Conservation (phyloP, 1,140 invertebrate genomes). For the Nephila pilipes region DNA sequence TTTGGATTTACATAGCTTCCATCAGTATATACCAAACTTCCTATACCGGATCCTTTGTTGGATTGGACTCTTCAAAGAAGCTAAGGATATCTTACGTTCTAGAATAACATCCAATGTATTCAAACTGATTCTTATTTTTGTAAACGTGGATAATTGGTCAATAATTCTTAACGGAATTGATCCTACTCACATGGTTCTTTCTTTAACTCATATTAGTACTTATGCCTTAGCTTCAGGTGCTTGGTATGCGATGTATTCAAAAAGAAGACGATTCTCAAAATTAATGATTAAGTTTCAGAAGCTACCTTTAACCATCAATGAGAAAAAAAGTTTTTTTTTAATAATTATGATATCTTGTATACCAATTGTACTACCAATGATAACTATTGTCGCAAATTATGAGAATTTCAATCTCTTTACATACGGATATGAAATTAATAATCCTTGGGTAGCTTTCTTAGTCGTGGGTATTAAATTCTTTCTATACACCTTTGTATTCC, state of each 20-base stretch:
- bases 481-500: background rate
- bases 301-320: background rate
- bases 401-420: background rate
- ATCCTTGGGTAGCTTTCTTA: background rate
- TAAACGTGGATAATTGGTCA: background rate
- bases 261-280: background rate
- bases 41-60: background rate
- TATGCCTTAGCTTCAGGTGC: background rate
- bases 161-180: background rate
- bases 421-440: background rate
- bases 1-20: too few relatives aligned
- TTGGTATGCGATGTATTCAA: background rate
- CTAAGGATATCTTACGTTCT: too few relatives aligned
- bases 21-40: background rate
- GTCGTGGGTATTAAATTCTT: background rate
- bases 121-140: background rate
- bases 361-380: too few relatives aligned
- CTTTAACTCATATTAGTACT: background rate
- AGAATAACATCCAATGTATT: background rate
- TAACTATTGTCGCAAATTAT: too few relatives aligned
- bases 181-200: background rate
- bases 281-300: background rate
- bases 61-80: background rate
- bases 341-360: background rate
- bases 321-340: background rate